These are phyloP conservation scores for Brachionus plicatilis DNA, from an alignment of 1,140 invertebrate species.

Conservation along the genomic window DNA sequence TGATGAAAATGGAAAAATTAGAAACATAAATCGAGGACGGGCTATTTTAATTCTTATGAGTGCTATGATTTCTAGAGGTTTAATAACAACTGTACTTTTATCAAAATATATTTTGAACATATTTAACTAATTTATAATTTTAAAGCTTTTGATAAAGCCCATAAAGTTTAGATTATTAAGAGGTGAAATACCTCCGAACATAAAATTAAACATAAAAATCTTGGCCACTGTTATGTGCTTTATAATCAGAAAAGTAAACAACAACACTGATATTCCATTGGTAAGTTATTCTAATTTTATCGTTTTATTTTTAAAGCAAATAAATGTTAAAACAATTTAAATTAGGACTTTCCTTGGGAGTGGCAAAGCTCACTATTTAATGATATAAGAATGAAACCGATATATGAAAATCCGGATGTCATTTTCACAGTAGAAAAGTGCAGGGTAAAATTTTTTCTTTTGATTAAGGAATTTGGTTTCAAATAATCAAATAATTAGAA, in stretches of 20 bases:
- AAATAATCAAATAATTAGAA: neutral
- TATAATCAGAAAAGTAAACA: slow-evolving; percentile 16
- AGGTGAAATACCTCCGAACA: neutral
- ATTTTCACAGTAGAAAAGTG: neutral
- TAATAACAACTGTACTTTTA: neutral
- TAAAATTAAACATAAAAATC: slow-evolving; percentile 26
- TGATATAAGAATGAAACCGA: slow-evolving; percentile 24
- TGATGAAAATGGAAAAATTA: slow-evolving; percentile 37
- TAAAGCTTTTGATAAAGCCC: slow-evolving; percentile 32
- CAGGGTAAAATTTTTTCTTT: neutral
- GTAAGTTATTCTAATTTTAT: neutral
- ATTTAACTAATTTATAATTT: neutral
- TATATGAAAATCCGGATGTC: slow-evolving; percentile 5
- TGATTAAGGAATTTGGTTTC: neutral
- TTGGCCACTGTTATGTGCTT: slow-evolving; percentile 28
- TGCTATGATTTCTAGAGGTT: slow-evolving; percentile 13
- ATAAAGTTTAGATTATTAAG: slow-evolving; percentile 30
- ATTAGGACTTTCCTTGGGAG: slow-evolving; percentile 31
- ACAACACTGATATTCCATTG: neutral
- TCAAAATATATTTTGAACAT: neutral
- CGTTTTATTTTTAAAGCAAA: neutral
- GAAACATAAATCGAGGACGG: slow-evolving; percentile 32
- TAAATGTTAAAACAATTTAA: neutral
- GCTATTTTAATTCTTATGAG: slow-evolving; percentile 33
- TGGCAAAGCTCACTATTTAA: slow-evolving; percentile 31